These are phyloP conservation scores for Tachysurus fulvidraco DNA, from an alignment of 2,113 vertebrate genomes.

Conservation along the genomic window DNA sequence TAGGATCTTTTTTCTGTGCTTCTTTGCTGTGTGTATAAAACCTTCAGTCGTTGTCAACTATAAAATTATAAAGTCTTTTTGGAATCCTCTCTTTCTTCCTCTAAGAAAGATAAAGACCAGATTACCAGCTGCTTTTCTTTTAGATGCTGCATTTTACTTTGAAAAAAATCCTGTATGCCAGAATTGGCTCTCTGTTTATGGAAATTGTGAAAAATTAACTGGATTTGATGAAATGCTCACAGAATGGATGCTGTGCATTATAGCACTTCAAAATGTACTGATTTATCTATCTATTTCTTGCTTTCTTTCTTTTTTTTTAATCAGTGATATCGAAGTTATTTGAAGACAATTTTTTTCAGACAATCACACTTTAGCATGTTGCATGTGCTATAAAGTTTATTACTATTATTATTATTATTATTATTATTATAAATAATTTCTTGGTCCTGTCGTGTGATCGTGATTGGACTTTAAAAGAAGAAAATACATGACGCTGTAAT, in stretches of 20 bases:
- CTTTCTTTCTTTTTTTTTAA: no score
- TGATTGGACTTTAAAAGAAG: background rate
- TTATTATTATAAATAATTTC: background rate
- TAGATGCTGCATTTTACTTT: background rate
- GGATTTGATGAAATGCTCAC: background rate
- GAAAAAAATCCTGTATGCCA: background rate
- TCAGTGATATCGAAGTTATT: background rate
- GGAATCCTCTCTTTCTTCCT: background rate
- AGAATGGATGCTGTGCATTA: background rate
- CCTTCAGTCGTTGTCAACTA: no score
- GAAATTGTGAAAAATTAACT: background rate
- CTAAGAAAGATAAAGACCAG: background rate
- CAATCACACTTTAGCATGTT: background rate
- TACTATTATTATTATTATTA: background rate
- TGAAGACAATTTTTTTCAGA: background rate
- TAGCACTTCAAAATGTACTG: background rate
- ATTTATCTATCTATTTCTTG: no score
- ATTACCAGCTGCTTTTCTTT: background rate
- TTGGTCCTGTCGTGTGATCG: background rate
- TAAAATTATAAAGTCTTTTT: background rate
- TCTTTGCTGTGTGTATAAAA: slow-evolving; percentile 40
- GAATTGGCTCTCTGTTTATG: background rate
- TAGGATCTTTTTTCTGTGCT: slow-evolving; percentile 49
- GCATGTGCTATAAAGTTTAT: background rate
- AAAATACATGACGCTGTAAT: background rate